Conservation (phyloP, 2,888 invertebrate species). For the Cataglyphis livida region DNA sequence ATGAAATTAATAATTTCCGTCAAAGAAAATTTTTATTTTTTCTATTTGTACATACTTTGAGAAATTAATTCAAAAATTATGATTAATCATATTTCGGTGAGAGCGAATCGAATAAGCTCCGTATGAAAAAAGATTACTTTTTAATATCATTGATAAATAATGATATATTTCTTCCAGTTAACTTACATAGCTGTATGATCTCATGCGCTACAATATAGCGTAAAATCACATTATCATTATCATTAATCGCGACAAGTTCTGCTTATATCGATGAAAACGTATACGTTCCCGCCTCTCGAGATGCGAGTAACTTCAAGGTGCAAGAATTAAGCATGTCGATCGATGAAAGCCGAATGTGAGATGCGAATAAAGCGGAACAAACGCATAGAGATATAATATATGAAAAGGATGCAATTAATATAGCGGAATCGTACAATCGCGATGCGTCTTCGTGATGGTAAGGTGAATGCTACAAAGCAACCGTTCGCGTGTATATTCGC, state of each 20-base stretch:
- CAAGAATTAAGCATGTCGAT: slow-evolving; percentile 35
- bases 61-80: neutral
- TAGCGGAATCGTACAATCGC: slow-evolving; percentile 45
- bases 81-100: neutral
- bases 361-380: slow-evolving; percentile 44
- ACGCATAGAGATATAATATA: slow-evolving; percentile 19
- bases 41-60: neutral
- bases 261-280: slow-evolving; percentile 26
- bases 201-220: slow-evolving; percentile 1
- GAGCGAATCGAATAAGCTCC: neutral
- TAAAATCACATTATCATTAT: slow-evolving; percentile 32
- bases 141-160: neutral
- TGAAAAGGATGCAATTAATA: slow-evolving; percentile 52
- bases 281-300: neutral
- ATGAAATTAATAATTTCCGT: neutral
- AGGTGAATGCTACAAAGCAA: slow-evolving; percentile 48
- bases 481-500: neutral
- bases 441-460: slow-evolving; percentile 44
- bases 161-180: slow-evolving; percentile 19
- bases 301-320: slow-evolving; percentile 42
- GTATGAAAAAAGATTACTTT: neutral
- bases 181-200: neutral
- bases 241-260: slow-evolving; percentile 30
- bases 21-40: neutral
- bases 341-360: slow-evolving; percentile 37